Evolutionary conservation across 92 coral and sea anemone species (phyloP).

Genomic region (Diadumene lineata): DNA sequence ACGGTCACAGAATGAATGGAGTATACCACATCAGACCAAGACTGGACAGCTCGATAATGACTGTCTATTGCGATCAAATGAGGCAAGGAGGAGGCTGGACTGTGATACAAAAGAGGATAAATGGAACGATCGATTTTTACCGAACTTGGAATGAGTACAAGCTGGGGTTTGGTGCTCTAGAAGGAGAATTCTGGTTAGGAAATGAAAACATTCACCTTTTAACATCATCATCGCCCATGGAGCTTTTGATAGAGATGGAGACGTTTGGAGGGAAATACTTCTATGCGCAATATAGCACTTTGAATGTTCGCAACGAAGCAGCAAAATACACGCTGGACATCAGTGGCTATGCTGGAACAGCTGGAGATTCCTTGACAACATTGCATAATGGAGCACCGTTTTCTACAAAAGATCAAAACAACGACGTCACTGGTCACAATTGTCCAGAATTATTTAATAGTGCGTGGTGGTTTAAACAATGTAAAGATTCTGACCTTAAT

Average conservation of each 20-base stretch:
- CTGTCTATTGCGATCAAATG: conserved; percentile 39
- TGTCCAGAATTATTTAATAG: not conserved
- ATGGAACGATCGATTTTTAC: conserved; percentile 38
- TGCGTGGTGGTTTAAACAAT: conserved; percentile 27
- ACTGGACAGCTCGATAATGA: not conserved
- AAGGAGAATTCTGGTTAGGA: conserved; percentile 49
- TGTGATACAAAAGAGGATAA: conserved; percentile 32
- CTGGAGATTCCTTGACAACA: conserved; percentile 18
- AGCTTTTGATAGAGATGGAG: conserved; percentile 37
- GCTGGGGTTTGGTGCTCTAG: conserved; percentile 39
- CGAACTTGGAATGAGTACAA: conserved; percentile 43
- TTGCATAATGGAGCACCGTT: conserved; percentile 13
- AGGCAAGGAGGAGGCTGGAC: conserved; percentile 48
- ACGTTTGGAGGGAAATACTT: conserved; percentile 7
- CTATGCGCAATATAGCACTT: conserved; percentile 34
- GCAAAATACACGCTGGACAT: conserved; percentile 16
- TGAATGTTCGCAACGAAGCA: conserved; percentile 3
- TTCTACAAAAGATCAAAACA: conserved; percentile 31
- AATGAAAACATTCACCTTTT: conserved; percentile 37
- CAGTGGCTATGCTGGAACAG: conserved; percentile 35
- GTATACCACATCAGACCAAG: conserved; percentile 26
- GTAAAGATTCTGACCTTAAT: conserved; percentile 23
- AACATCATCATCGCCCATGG: conserved; percentile 16
- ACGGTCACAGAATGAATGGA: conserved; percentile 26
- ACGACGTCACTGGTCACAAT: not conserved